Evolutionary conservation across 2,113 vertebrate genomes (phyloP).

Genomic region (Gnathonemus echidnorhynchus): DNA sequence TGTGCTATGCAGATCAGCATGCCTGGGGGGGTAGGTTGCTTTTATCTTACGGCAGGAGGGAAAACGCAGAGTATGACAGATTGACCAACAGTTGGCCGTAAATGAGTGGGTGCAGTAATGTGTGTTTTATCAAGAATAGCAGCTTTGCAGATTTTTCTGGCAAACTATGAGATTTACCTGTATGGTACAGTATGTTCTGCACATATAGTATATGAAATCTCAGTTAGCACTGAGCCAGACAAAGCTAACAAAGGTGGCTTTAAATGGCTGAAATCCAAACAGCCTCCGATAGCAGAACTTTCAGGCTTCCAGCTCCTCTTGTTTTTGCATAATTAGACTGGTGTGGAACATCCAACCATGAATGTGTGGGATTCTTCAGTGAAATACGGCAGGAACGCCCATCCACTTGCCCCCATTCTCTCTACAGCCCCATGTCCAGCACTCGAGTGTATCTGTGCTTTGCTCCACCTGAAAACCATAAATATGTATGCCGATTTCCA

Average conservation of each 20-base stretch:
- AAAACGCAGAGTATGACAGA: not conserved
- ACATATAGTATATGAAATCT: not conserved
- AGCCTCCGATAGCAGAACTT: not conserved
- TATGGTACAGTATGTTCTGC: not conserved
- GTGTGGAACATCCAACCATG: not conserved
- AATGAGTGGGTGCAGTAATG: not conserved
- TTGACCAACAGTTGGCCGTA: not conserved
- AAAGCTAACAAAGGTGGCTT: not conserved
- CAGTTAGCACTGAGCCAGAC: not conserved
- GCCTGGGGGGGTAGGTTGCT: not conserved
- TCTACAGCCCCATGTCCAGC: not conserved
- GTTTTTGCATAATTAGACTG: not conserved
- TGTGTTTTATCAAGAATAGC: not conserved
- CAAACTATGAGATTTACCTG: not conserved
- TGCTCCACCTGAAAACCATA: not conserved
- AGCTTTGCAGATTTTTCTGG: not conserved
- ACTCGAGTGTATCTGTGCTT: not conserved
- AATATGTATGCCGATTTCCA: not conserved
- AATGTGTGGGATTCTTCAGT: not conserved
- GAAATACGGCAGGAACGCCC: not conserved
- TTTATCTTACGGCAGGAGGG: not conserved
- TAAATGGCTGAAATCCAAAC: not conserved
- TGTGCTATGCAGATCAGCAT: not conserved
- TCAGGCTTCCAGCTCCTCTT: not conserved
- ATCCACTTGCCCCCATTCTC: not conserved